phyloP scores from a whole-genome alignment of 2,888 invertebrate species.

The Lepas anatifera region DNA sequence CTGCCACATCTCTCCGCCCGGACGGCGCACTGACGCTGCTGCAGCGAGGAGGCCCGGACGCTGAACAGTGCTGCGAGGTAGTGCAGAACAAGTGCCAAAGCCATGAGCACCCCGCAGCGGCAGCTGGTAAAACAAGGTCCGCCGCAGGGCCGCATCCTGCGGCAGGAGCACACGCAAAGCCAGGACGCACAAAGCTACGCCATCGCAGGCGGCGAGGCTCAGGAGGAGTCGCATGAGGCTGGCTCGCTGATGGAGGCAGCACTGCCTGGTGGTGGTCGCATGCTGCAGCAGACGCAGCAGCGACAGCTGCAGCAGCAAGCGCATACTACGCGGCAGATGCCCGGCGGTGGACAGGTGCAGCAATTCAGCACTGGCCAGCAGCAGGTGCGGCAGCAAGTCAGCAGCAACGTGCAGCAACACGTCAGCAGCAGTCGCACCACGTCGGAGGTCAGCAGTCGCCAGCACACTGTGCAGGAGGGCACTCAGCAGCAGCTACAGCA shows the following conservation, averaged over 20 bases:
- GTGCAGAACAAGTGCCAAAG: too few relatives aligned
- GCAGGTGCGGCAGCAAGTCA: conserved; percentile 6
- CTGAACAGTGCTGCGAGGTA: too few relatives aligned
- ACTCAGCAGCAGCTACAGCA: background rate
- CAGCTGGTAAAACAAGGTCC: background rate
- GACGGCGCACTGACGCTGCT: too few relatives aligned
- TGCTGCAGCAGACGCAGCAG: background rate
- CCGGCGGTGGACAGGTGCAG: background rate
- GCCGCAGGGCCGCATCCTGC: background rate
- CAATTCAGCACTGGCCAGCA: background rate
- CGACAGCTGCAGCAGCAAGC: background rate
- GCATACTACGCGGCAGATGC: background rate
- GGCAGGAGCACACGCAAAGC: background rate
- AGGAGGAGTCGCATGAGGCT: background rate
- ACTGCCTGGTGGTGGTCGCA: background rate
- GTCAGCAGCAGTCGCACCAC: background rate
- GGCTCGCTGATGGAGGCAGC: background rate
- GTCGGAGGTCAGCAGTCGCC: background rate
- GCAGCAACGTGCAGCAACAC: background rate
- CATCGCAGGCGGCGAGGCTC: background rate
- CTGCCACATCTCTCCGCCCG: too few relatives aligned
- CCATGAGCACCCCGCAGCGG: background rate
- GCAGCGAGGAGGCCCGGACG: too few relatives aligned
- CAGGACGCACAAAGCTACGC: background rate
- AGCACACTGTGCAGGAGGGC: background rate